A percentile compares a stretch with the other conserved stretches of the same genome.
Evolutionary conservation across 2,888 invertebrate species (phyloP).

Genomic region (Nebria brevicollis): DNA sequence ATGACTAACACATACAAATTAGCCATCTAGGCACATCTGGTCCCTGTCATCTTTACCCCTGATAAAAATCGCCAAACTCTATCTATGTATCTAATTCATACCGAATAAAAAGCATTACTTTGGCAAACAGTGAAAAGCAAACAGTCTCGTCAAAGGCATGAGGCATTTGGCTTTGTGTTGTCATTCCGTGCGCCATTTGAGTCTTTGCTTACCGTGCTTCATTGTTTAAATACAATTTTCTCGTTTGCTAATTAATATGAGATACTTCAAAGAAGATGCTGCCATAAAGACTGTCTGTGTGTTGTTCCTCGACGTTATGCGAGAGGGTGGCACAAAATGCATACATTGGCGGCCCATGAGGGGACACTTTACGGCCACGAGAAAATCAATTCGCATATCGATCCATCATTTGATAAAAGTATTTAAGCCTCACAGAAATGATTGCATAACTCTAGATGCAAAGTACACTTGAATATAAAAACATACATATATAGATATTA

Average conservation of each 20-base stretch:
- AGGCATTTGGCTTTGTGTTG: slow-evolving; percentile 7
- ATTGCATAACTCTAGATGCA: too few relatives aligned
- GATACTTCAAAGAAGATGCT: slow-evolving; percentile 67
- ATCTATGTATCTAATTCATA: slow-evolving; percentile 47
- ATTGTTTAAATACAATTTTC: slow-evolving; percentile 72
- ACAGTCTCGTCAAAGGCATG: slow-evolving; percentile 42
- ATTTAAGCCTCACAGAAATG: too few relatives aligned
- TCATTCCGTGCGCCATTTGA: slow-evolving; percentile 41
- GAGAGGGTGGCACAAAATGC: slow-evolving; percentile 55
- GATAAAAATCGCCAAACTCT: not conserved
- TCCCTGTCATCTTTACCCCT: slow-evolving; percentile 9
- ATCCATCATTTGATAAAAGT: too few relatives aligned
- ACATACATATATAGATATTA: too few relatives aligned
- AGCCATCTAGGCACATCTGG: slow-evolving; percentile 33
- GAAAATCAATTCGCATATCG: too few relatives aligned
- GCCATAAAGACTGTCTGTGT: slow-evolving; percentile 49
- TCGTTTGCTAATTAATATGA: slow-evolving; percentile 71
- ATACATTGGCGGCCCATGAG: too few relatives aligned
- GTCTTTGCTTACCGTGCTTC: slow-evolving; percentile 54
- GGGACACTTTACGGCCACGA: too few relatives aligned
- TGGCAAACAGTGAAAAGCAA: slow-evolving; percentile 49
- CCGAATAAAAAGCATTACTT: slow-evolving; percentile 50
- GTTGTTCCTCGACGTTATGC: slow-evolving; percentile 65
- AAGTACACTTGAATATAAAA: too few relatives aligned
- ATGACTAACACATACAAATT: slow-evolving; percentile 39